phyloP scores from a whole-genome alignment of 2,888 invertebrate genomes.

The Plemyria rubiginata region DNA sequence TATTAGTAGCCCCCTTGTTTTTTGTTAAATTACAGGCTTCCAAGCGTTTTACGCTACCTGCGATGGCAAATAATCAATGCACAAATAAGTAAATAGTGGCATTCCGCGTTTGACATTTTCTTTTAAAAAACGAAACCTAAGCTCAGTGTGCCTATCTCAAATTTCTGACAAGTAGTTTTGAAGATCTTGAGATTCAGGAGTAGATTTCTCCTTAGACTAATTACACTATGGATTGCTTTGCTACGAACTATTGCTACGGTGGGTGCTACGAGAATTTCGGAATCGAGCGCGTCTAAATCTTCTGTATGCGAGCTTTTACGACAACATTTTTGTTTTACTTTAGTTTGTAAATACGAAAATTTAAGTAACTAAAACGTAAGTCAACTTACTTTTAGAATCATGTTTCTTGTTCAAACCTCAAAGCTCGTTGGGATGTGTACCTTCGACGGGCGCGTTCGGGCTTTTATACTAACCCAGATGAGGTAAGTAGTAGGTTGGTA shows the following conservation, averaged over 20 bases:
- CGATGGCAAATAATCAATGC: no score
- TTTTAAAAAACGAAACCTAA: no score
- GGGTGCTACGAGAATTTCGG: constrained; percentile 12
- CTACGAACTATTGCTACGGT: constrained; percentile 5
- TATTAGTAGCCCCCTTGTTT: no score
- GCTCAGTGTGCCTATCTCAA: no score
- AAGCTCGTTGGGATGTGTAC: constrained; percentile 63
- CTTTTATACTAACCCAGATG: constrained; percentile 68
- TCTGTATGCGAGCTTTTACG: constrained; percentile 1
- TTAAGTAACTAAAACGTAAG: no score
- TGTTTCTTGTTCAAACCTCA: constrained; percentile 60
- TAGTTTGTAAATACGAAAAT: constrained; percentile 7
- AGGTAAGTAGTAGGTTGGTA: constrained; percentile 49
- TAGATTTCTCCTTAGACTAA: no score
- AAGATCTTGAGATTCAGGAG: no score
- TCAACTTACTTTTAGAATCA: constrained; percentile 73
- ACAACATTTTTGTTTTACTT: neutral
- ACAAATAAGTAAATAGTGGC: no score
- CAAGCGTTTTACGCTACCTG: no score
- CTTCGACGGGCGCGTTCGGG: constrained; percentile 46
- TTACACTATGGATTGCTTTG: neutral
- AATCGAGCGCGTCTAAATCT: constrained; percentile 13
- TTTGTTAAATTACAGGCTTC: no score
- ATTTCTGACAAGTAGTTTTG: no score
- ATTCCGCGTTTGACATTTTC: no score